Base-by-base conservation (phyloP, 2,113 vertebrate genomes). In the Rhineura floridana region DNA sequence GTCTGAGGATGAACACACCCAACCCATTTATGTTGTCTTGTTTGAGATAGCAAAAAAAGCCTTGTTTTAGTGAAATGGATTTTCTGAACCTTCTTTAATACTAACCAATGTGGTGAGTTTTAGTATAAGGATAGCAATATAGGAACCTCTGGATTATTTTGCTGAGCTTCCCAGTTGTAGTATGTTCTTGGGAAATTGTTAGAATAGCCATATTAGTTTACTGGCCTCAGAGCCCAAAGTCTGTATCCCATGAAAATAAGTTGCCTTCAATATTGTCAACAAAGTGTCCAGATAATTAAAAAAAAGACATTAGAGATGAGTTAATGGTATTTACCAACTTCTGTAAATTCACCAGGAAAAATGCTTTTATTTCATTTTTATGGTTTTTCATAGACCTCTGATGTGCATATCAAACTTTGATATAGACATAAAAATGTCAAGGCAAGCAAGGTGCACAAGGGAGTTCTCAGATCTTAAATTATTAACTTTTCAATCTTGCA, bases 401-500 rank as follows among this genome's bases (percentile, higher is more conserved):
- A 46, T 67, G 72, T 59, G 42, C 33, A 33, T 83, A 83, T 88
- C 72, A 83, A 83, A 83, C 59, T 77, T 65, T 44, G 81, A 83
- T 50, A 55, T 70, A 83, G 59, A 65, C 70, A 76, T 83, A 88
- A 65, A 87, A 88, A 88, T 88, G 80, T 88, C 87, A 88, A 83
- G 52, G 25, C 69, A 87, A 72, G 86, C 79, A 75, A 82, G 42
- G 52, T 55, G 79, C 55, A 76, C 42, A 50, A 50, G 55, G 86
- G 87, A 88, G 15, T 76, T 65, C 87, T 65, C 33, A 65, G 44
- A 52, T 88, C 55, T 83, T 88, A 75, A 88, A 88, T 88, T 88
- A 88, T 88, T 88, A 63, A 76, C 52, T 75, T 82, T 82, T 82
- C 86, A 87, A 87, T 87, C 86, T 87, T 82, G 79, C 69, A 87